Evolutionary conservation across 2,797 vertebrate species (phyloP), one percentile per base, ranked within the genome.

Genomic region (Hydrophis major): DNA sequence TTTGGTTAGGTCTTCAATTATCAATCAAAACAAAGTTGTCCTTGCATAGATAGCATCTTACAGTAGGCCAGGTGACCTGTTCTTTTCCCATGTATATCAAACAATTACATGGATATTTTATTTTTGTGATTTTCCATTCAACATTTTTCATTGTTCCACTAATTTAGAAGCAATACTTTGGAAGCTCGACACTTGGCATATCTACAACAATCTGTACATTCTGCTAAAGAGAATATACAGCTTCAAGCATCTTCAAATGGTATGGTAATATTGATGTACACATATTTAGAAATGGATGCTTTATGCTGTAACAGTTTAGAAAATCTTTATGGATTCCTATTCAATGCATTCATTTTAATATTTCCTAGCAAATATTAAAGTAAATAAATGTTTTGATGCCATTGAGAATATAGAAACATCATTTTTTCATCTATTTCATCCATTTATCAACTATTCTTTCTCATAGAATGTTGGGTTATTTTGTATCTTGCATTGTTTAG

Each of bases 401-500:
- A 25, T 47, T 18, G 16, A 42, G 27, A 88, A 78, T 32, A 37
- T 59, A 16, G 25, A 78, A 78, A 89, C n/a, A 56, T 13, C 4
- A 8, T 66, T 61, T 11, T 89, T 92, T 78, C 56, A 83, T 10
- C 61, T 50, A 66, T 37, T 61, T 0, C 91, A 53, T 93, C 42
- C 28, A n/a, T 90, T 69, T 93, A 42, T 89, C 53, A 74, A 88
- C 2, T n/a, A 66, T 27, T 63, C 1, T 91, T 89, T 22, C 59
- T 91, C 4, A 16, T 90, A 69, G 56, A 83, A 83, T 12, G 74
- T 25, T 83, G 37, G 25, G 7, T 47, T 47, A 12, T 83, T 3
- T 20, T 13, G 42, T 57, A 50, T 88, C 63, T 0, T 94, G 91
- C 32, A 56, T 59, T 94, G 27, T 55, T 92, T 92, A 86, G n/a